Evolutionary conservation across 2,113 vertebrate genomes (phyloP).

Genomic region (Tachysurus vachellii): DNA sequence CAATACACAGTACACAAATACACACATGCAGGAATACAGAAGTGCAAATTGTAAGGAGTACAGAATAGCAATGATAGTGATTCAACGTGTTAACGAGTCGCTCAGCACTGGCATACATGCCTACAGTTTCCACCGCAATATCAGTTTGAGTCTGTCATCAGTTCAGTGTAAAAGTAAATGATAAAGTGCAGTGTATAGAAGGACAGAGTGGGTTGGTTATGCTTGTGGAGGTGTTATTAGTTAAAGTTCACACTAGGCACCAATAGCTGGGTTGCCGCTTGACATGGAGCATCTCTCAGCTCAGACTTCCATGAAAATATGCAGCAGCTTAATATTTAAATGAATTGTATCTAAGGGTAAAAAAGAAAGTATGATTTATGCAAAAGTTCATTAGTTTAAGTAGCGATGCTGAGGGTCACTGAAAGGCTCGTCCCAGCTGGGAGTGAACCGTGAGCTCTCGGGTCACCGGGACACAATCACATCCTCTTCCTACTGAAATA

Average conservation of each 20-base stretch:
- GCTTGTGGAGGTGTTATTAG: too few relatives aligned
- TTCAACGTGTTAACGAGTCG: too few relatives aligned
- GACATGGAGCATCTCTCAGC: not conserved
- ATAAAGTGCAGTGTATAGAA: too few relatives aligned
- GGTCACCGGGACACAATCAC: constrained; percentile 38
- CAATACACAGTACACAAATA: too few relatives aligned
- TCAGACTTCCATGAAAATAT: constrained; percentile 20
- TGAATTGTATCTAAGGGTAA: constrained; percentile 25
- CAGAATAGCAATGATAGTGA: too few relatives aligned
- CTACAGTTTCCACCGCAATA: too few relatives aligned
- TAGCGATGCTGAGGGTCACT: constrained; percentile 31
- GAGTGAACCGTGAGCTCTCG: constrained; percentile 39
- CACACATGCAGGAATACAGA: too few relatives aligned
- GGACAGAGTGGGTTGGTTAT: too few relatives aligned
- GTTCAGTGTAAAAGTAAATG: too few relatives aligned
- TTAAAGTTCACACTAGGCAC: not conserved
- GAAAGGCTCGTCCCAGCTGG: constrained; percentile 30
- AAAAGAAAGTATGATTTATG: constrained; percentile 47
- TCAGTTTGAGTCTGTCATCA: too few relatives aligned
- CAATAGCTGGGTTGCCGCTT: not conserved
- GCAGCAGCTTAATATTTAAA: constrained; percentile 31
- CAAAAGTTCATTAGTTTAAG: constrained; percentile 52
- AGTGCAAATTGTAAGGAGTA: too few relatives aligned
- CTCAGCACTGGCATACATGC: too few relatives aligned
- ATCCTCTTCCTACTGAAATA: constrained; percentile 44